Evolutionary conservation across 2,113 vertebrate genomes (phyloP), one percentile per base, ranked within the genome.

Genomic region (Piprites chloris): DNA sequence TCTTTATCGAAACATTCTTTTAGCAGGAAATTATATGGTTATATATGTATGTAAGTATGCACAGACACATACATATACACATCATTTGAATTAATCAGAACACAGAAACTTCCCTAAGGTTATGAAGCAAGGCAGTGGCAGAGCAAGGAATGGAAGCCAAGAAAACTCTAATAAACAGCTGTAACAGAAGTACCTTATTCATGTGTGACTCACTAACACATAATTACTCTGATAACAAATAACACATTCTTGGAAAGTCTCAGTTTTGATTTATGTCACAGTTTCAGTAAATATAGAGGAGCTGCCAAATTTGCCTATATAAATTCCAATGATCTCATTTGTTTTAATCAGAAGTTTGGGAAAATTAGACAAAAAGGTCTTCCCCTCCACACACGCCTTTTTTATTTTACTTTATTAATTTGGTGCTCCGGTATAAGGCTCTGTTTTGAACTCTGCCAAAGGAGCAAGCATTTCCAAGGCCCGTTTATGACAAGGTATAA

Each of bases 101-200:
- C 50, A 75, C 9, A 41, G 52, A 93, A 89, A 61, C 52, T 93
- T 86, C 73, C 83, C 92, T 72, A 46, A 81, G 90, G 90, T 94
- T 74, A 90, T 14, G 30, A 78, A 93, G 83, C 1, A 7, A 96
- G 50, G 77, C 83, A 89, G 85, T 81, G 88, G 88, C 85, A 95
- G 61, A 84, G 46, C 69, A 82, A 94, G 94, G 89, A 89, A 87
- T 69, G 46, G 69, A 94, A 93, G 96, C 88, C 92, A 92, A 86
- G 86, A 92, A 89, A 90, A 82, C 73, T 92, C 75, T 82, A 79
- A 89, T 81, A 95, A 96, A 90, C 67, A 94, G 72, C 79, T 93
- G 83, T 88, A 95, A 92, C 95, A 93, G 92, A 92, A 92, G 61
- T 75, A 95, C 88, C 92, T 92, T 93, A 82, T 92, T 93, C 44